A percentile compares a stretch with the other conserved stretches of the same genome.
phyloP scores from a whole-genome alignment of 2,888 invertebrate genomes.

The Tromatobia lineatoria region DNA sequence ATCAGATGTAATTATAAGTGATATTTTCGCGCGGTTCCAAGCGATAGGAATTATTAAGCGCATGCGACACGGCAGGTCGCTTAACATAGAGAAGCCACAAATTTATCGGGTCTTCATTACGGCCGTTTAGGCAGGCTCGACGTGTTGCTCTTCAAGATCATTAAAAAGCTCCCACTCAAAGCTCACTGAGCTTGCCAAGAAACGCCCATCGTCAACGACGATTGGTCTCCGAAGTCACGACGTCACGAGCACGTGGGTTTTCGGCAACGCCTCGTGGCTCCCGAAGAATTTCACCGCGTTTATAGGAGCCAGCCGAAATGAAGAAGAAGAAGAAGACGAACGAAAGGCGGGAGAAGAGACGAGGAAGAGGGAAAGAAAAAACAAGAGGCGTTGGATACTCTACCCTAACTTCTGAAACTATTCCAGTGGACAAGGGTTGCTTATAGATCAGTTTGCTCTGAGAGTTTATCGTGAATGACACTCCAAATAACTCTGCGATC shows the following conservation, averaged over 20 bases:
- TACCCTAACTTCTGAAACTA: conserved; percentile 70
- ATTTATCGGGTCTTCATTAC: conserved; percentile 82
- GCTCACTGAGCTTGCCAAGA: conserved; percentile 81
- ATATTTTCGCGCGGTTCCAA: conserved; percentile 38
- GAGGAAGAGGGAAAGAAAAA: conserved; percentile 34
- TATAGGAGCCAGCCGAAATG: conserved; percentile 67
- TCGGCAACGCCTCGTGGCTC: conserved; percentile 77
- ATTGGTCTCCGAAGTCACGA: conserved; percentile 79
- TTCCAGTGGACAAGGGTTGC: conserved; percentile 71
- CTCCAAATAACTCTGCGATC: not conserved
- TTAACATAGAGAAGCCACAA: conserved; percentile 71
- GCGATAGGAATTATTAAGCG: conserved; percentile 77
- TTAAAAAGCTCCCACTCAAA: conserved; percentile 73
- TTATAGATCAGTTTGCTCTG: conserved; percentile 65
- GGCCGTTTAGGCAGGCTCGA: conserved; percentile 77
- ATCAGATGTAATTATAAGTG: conserved; percentile 44
- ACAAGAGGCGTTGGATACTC: conserved; percentile 49
- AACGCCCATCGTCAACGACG: conserved; percentile 78
- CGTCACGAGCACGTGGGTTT: conserved; percentile 81
- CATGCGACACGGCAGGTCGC: conserved; percentile 68
- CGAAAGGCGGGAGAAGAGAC: conserved; percentile 23
- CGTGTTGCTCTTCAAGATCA: conserved; percentile 75
- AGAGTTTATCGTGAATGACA: conserved; percentile 60
- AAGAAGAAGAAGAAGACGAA: conserved; percentile 46
- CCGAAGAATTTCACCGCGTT: conserved; percentile 79